phyloP scores from a whole-genome alignment of 2,113 vertebrate genomes.

The Arizona elegans region DNA sequence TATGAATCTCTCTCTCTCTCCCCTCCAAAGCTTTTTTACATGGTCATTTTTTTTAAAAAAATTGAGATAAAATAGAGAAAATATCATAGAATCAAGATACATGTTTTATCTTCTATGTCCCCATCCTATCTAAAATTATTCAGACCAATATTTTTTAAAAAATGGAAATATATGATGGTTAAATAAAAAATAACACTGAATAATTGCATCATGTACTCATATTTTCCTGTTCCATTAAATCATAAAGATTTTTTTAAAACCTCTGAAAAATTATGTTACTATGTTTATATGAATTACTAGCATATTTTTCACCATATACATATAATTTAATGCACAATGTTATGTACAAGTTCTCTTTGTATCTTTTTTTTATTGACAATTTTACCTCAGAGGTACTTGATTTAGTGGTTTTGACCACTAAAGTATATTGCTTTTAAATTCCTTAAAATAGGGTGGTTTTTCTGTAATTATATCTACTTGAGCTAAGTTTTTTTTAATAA shows the following conservation, averaged over 20 bases:
- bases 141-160: neutral
- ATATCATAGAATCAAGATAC: neutral
- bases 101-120: neutral
- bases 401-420: neutral
- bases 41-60: neutral
- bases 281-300: neutral
- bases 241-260: neutral
- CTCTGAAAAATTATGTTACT: neutral
- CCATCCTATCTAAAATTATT: neutral
- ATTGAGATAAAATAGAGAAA: neutral
- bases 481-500: neutral
- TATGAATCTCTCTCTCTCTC: neutral
- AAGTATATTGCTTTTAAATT: neutral
- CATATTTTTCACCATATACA: neutral
- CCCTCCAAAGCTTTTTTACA: neutral
- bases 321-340: neutral
- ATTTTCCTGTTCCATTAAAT: neutral
- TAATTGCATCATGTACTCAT: neutral
- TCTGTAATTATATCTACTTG: neutral
- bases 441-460: neutral
- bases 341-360: neutral
- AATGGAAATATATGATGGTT: neutral
- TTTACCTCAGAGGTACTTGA: neutral
- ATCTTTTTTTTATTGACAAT: neutral
- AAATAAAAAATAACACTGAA: neutral